Percentiles rank a stretch among this genome's conserved stretches.
Evolutionary conservation across 2,113 vertebrate genomes (phyloP).

Genomic region (Onychostoma macrolepis): DNA sequence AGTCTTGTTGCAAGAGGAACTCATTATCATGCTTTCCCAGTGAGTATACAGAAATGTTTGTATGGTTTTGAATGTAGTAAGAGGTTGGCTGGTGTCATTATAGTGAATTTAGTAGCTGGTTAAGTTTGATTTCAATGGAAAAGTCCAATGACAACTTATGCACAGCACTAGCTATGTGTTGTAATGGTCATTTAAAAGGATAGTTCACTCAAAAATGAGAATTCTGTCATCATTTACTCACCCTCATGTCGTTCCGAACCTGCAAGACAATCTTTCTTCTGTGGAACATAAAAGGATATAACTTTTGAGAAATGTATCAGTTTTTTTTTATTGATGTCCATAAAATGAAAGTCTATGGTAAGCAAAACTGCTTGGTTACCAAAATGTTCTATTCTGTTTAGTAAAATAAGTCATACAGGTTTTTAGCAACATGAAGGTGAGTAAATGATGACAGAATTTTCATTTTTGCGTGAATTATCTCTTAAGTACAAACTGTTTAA

Average conservation of each 20-base stretch:
- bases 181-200: neutral
- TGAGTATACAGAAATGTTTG: slow-evolving; percentile 55
- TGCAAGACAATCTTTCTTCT: neutral
- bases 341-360: neutral
- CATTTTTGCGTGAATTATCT: neutral
- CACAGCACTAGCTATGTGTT: neutral
- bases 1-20: slow-evolving; percentile 65
- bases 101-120: neutral
- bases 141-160: neutral
- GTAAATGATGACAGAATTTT: neutral
- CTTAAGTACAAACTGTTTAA: neutral
- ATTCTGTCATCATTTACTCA: neutral
- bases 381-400: neutral
- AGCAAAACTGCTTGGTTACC: neutral
- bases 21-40: slow-evolving; percentile 59
- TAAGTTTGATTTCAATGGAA: neutral
- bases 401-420: neutral
- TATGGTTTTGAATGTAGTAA: slow-evolving; percentile 16
- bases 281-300: neutral
- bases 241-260: neutral
- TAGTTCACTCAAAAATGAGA: neutral
- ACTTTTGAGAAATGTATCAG: neutral
- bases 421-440: neutral
- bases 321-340: neutral
- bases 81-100: neutral